Base-by-base conservation (phyloP, 2,888 invertebrate genomes). In the Apocheima hispidaria region DNA sequence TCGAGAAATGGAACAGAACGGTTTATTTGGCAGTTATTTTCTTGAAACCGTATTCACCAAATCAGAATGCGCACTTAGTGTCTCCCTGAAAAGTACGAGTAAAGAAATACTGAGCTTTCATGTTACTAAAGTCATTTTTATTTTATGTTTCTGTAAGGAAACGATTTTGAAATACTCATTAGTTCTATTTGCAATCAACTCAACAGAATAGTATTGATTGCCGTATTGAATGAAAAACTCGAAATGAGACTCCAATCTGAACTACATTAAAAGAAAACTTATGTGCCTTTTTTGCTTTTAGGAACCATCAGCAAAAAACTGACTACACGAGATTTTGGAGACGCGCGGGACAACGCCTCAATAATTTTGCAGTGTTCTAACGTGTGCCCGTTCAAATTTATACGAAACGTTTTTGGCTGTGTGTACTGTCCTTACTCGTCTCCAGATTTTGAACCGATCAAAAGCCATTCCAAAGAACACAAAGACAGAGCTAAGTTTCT, bases 361-460 rank as follows among this genome's bases (percentile, higher is more conserved):
- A 20, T 44, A 0, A 50, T 60, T 7, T 46, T 60, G 33, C 18
- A 60, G 18, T 60, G 30, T 46, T 55, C 55, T 6, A 55, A 55
- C 33, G 38, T n/a, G 18, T 51, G 44, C n/a, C 60, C 60, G 6
- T 60, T 60, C 40, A 60, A 55, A 38, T 46, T 20, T 14, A 7
- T 44, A 4, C 14, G 6, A 12, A 28, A 28, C 26, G 10, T 5
- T 12, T 44, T 44, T 16, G 9, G 21, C 12, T 49, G 49, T 23
- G 18, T 9, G 21, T 14, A 75, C 68, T 91, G 90, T 63, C 2
- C 90, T 0, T 40, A 30, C n/a, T 18, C 30, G 0, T 52, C 52
- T 21, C 52, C 58, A 16, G 58, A 59, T 7, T 59, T 52, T n/a
- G 33, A n/a, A 0, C 46, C 28, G 3, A 40, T 59, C 12, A 46